phyloP scores from a whole-genome alignment of 2,888 invertebrate genomes.

The Scrobipalpa atriplicella region DNA sequence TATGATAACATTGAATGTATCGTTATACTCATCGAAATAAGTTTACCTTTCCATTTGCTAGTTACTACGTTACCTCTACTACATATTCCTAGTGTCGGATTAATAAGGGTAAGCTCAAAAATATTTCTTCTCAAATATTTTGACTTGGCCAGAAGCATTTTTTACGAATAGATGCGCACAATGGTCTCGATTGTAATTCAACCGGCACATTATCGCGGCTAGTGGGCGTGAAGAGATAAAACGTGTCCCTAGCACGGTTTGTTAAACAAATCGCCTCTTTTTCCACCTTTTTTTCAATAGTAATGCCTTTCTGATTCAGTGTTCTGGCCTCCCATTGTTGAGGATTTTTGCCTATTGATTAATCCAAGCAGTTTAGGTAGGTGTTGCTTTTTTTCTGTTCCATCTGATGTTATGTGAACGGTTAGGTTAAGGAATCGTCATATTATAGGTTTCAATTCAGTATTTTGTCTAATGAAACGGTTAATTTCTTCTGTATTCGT shows the following conservation, averaged over 20 bases:
- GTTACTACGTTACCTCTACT: no score
- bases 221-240: constrained; percentile 75
- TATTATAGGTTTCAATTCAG: no score
- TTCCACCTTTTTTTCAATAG: constrained; percentile 42
- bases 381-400: neutral
- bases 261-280: constrained; percentile 54
- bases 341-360: constrained; percentile 8
- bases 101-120: neutral
- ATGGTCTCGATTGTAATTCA: constrained; percentile 58
- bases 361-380: neutral
- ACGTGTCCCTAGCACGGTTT: constrained; percentile 58
- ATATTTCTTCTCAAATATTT: constrained; percentile 13
- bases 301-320: constrained; percentile 33
- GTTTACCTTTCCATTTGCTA: no score
- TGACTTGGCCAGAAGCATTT: constrained; percentile 27
- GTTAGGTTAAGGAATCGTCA: no score
- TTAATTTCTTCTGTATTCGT: no score
- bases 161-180: constrained; percentile 28
- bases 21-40: no score
- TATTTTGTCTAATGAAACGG: no score
- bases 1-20: no score
- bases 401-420: no score
- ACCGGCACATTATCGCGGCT: constrained; percentile 60
- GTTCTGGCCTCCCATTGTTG: constrained; percentile 30
- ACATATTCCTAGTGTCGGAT: no score